A percentile compares a stretch with the other conserved stretches of the same genome.
Evolutionary conservation across 2,888 invertebrate genomes (phyloP).

Genomic region (Drosophila buzzatii): DNA sequence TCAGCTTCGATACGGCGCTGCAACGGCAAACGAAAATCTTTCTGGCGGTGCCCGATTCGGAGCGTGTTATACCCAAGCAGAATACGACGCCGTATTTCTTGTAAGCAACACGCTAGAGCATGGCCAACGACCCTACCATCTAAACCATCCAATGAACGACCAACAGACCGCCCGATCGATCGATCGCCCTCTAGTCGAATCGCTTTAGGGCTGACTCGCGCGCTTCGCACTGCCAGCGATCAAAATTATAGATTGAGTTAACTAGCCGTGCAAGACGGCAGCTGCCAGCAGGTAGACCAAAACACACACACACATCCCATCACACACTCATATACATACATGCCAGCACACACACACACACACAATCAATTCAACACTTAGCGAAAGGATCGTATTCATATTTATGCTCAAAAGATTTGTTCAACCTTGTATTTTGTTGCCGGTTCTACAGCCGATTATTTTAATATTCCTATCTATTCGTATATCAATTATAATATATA

Average conservation of each 20-base stretch:
- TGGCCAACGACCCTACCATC: background rate
- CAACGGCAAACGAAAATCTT: conserved; percentile 94
- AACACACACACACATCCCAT: conserved; percentile 1
- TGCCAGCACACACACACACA: background rate
- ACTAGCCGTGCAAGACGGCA: conserved; percentile 18
- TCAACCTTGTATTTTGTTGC: conserved; percentile 38
- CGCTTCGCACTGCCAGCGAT: conserved; percentile 40
- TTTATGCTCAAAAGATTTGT: conserved; percentile 42
- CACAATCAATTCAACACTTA: conserved; percentile 2
- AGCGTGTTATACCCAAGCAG: conserved; percentile 96
- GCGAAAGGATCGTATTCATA: conserved; percentile 20
- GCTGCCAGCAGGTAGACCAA: conserved; percentile 27
- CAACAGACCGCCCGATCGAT: conserved; percentile 17
- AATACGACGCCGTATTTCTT: conserved; percentile 99
- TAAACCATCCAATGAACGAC: conserved; percentile 5
- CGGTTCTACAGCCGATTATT: conserved; percentile 16
- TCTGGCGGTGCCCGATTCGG: conserved; percentile 97
- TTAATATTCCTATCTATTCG: conserved; percentile 11
- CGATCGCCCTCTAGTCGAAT: conserved; percentile 7
- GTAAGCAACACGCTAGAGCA: conserved; percentile 85
- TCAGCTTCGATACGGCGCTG: conserved; percentile 93
- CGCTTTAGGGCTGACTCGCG: conserved; percentile 2
- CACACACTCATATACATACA: background rate
- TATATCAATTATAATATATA: conserved; percentile 14
- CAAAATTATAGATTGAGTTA: conserved; percentile 16